A percentile compares a stretch with the other conserved stretches of the same genome.
Evolutionary conservation across 2,797 vertebrate genomes (phyloP).

Genomic region (Pseudocheirus occidentalis): DNA sequence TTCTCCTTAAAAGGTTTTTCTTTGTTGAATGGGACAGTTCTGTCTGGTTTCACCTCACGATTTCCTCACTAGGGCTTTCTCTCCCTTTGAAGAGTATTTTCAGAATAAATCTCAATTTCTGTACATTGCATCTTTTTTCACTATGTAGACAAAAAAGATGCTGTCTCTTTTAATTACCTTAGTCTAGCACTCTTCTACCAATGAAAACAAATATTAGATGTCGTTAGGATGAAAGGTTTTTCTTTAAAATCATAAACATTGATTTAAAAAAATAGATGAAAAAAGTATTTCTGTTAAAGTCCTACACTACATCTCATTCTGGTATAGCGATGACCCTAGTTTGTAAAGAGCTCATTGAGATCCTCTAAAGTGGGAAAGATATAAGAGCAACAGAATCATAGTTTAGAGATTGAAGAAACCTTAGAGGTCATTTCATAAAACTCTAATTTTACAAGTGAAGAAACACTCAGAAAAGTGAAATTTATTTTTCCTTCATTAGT

Average conservation of each 20-base stretch:
- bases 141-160: slow-evolving; percentile 43
- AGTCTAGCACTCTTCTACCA: neutral
- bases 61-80: slow-evolving; percentile 44
- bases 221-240: neutral
- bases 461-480: neutral
- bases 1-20: slow-evolving; percentile 55
- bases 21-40: slow-evolving; percentile 45
- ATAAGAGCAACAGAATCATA: neutral
- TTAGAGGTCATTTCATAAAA: neutral
- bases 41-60: slow-evolving; percentile 48
- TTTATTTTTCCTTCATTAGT: neutral
- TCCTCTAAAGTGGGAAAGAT: neutral
- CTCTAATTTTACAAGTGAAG: neutral
- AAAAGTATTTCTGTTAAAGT: neutral
- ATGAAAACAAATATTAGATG: slow-evolving; percentile 52
- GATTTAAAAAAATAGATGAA: neutral
- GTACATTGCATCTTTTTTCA: slow-evolving; percentile 42
- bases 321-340: neutral
- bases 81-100: slow-evolving; percentile 32
- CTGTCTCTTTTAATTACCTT: slow-evolving; percentile 35
- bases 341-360: neutral
- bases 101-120: slow-evolving; percentile 37
- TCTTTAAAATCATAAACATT: neutral
- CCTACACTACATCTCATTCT: neutral
- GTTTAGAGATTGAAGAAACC: neutral